Percentiles rank a stretch among this genome's conserved stretches.
phyloP scores from a whole-genome alignment of 2,888 invertebrate genomes.

The Agonopterix subpropinquella region DNA sequence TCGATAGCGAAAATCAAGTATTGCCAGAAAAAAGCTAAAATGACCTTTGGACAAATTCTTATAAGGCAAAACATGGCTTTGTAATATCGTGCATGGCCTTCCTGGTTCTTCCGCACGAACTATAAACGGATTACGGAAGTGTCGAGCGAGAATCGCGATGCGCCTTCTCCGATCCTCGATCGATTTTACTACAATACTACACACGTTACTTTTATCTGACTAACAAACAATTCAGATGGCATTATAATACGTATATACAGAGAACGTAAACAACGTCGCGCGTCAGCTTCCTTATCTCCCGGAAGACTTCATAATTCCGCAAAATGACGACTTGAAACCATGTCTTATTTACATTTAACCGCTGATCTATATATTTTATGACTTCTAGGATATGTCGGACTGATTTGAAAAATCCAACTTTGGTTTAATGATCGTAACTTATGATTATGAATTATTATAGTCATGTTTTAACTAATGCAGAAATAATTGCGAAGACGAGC shows the following conservation, averaged over 20 bases:
- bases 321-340: slow-evolving; percentile 18
- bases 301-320: slow-evolving; percentile 36
- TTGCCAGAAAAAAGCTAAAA: neutral
- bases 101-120: slow-evolving; percentile 57
- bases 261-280: slow-evolving; percentile 33
- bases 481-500: too few species aligned
- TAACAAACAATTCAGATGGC: slow-evolving; percentile 12
- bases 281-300: slow-evolving; percentile 52
- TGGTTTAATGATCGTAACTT: neutral
- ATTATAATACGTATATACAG: slow-evolving; percentile 22
- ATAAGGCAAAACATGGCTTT: neutral
- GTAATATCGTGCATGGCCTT: slow-evolving; percentile 40
- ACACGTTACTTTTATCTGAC: slow-evolving; percentile 22
- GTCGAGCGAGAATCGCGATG: slow-evolving; percentile 46
- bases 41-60: neutral
- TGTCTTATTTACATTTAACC: slow-evolving; percentile 14
- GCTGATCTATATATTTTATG: too few species aligned
- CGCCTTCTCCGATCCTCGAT: slow-evolving; percentile 13
- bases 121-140: slow-evolving; percentile 66
- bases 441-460: neutral
- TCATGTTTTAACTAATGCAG: too few species aligned
- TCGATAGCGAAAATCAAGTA: neutral
- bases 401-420: too few species aligned
- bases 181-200: slow-evolving; percentile 1
- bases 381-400: too few species aligned